These are phyloP conservation scores for Varecia variegata DNA, from an alignment of 2,797 vertebrate genomes.

Conservation along the genomic window DNA sequence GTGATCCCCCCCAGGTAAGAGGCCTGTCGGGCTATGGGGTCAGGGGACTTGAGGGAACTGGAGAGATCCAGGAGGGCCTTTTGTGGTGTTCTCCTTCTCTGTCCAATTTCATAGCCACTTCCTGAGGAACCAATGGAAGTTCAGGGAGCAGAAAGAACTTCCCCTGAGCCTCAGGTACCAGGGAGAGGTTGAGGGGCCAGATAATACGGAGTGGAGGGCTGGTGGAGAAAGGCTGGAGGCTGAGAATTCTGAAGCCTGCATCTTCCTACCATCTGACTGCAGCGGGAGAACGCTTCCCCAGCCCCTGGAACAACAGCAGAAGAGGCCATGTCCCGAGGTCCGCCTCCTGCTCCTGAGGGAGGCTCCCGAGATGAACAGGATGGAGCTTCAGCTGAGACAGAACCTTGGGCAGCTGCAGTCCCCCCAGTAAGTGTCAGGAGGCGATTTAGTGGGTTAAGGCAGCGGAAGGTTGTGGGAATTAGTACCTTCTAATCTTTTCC, in stretches of 20 bases:
- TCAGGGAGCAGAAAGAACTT: slow-evolving; percentile 79
- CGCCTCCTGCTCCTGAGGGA: slow-evolving; percentile 83
- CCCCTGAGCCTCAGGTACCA: slow-evolving; percentile 70
- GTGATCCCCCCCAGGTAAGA: slow-evolving; percentile 79
- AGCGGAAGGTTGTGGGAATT: neutral
- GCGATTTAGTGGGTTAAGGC: neutral
- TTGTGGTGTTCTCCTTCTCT: neutral
- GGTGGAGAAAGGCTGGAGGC: neutral
- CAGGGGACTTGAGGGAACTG: too few relatives aligned
- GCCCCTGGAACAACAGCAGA: slow-evolving; percentile 93
- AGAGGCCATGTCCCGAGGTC: slow-evolving; percentile 89
- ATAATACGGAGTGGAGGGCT: neutral
- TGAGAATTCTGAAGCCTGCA: neutral
- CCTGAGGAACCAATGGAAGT: slow-evolving; percentile 82
- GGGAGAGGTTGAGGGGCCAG: neutral
- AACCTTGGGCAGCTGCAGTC: slow-evolving; percentile 92
- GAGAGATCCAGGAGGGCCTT: neutral
- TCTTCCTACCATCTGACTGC: neutral
- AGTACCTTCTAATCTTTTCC: neutral
- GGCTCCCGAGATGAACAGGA: slow-evolving; percentile 85
- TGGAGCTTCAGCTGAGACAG: slow-evolving; percentile 83
- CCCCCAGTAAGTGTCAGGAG: slow-evolving; percentile 88
- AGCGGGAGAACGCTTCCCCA: slow-evolving; percentile 89
- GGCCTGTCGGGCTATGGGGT: neutral
- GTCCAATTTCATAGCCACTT: slow-evolving; percentile 55